phyloP scores from a whole-genome alignment of 2,888 invertebrate genomes.

The Pseudococcus longispinus region DNA sequence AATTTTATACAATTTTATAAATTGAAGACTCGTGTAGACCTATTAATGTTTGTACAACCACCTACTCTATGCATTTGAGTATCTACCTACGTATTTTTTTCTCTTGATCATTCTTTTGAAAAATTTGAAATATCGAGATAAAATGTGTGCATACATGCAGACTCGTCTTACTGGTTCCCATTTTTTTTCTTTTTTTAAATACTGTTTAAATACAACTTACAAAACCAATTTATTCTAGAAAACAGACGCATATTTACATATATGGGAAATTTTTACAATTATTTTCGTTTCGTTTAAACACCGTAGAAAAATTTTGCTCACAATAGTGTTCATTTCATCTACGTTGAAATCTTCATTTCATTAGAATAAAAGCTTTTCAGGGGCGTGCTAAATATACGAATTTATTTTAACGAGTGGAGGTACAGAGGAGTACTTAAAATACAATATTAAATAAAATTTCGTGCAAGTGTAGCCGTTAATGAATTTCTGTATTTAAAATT shows the following conservation, averaged over 20 bases:
- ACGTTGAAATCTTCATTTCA: background rate
- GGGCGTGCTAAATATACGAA: background rate
- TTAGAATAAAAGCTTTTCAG: conserved; percentile 20
- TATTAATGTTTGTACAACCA: background rate
- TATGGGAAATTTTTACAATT: background rate
- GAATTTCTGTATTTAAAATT: background rate
- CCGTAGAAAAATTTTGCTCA: background rate
- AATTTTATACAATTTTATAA: background rate
- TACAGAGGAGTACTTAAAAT: background rate
- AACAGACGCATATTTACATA: background rate
- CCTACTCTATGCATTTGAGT: background rate
- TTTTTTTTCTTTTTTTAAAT: background rate
- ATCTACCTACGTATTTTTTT: background rate
- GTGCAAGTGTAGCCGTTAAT: too few species aligned
- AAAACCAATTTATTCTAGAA: background rate
- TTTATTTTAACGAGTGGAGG: background rate
- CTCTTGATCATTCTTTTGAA: background rate
- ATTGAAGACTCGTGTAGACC: background rate
- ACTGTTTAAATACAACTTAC: background rate
- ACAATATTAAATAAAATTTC: background rate
- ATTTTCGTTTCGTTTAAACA: conserved; percentile 6
- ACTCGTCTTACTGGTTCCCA: too few species aligned
- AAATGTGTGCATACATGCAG: too few species aligned
- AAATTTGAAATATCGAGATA: background rate
- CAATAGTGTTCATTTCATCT: background rate